Base-by-base conservation (phyloP, 1,140 invertebrate species). In the Lasaia peninsularis region DNA sequence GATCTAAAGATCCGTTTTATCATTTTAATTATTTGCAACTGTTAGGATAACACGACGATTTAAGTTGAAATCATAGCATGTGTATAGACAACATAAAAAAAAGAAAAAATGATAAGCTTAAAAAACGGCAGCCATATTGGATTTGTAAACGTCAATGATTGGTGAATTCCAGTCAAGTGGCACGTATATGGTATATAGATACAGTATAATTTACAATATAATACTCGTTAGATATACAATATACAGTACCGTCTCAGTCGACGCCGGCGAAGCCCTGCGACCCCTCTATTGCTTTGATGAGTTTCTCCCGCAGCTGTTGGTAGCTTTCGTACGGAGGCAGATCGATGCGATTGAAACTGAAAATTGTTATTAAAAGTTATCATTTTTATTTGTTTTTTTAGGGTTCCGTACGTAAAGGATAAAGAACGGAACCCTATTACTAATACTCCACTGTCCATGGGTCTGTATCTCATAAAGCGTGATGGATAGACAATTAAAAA, bases 231-330 rank as follows among this genome's bases (percentile, higher is more conserved):
- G 18, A 55, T 40, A 24, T 20, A 44, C 40, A 44, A 44, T 44
- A 44, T 44, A 44, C 40, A 44, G 40, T 44, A 1, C 40, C 8
- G 40, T 11, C 54, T 93, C 95, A 99, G 92, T 99, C 98, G 63
- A 99, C 98, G 62, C 98, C 98, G 64, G 97, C 96, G 90, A 99
- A 99, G 56, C 98, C 97, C 91, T 99, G 97, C 18, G 96, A 97
- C 62, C 98, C 98, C 91, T 99, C 98, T 75, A 99, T 98, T 59
- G 98, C 98, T 89, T 97, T 97, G 68, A 99, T 93, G 49, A 99
- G 91, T 86, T 98, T 99, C 73, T 98, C 97, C 76, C 97, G 93
- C 51, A 99, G 90, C 80, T 99, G 97, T 75, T 97, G 94, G 85
- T 99, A 99, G 77, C 94, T 97, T 84, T 97, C 95, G 84, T 99